Conservation (phyloP, 1,140 invertebrate species). For the Metaphire vulgaris region DNA sequence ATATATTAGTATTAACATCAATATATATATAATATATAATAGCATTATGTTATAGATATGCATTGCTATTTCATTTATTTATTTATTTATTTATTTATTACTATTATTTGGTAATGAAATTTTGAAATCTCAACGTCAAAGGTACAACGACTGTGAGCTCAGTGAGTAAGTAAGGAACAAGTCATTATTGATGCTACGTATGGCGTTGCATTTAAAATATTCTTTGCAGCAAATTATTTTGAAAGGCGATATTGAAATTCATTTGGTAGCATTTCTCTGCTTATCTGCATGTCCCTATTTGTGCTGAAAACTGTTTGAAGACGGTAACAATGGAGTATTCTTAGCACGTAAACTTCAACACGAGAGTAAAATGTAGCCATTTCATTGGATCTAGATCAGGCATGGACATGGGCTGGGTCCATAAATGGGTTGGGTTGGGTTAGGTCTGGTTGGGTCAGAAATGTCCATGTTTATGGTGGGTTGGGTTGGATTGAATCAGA, state of each 20-base stretch:
- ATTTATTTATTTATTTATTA: neutral
- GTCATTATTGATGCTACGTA: neutral
- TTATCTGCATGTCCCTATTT: too few relatives aligned
- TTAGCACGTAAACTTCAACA: neutral
- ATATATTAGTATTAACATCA: neutral
- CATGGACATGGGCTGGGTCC: too few relatives aligned
- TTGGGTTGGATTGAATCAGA: neutral
- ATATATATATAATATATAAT: neutral
- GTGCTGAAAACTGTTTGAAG: too few relatives aligned
- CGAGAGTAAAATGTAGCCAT: neutral
- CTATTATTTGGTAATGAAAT: neutral
- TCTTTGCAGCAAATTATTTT: neutral
- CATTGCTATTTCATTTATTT: neutral
- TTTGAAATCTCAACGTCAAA: neutral
- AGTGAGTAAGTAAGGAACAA: neutral
- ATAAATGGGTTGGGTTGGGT: too few relatives aligned
- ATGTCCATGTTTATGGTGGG: neutral
- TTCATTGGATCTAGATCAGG: neutral
- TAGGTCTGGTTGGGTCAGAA: neutral
- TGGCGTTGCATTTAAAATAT: neutral
- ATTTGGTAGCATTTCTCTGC: neutral
- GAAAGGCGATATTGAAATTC: neutral
- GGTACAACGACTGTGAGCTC: neutral
- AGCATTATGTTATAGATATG: neutral
- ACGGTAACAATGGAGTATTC: neutral